These are phyloP conservation scores for Sebastes nivosus DNA, from an alignment of 2,797 vertebrate species.

Conservation along the genomic window DNA sequence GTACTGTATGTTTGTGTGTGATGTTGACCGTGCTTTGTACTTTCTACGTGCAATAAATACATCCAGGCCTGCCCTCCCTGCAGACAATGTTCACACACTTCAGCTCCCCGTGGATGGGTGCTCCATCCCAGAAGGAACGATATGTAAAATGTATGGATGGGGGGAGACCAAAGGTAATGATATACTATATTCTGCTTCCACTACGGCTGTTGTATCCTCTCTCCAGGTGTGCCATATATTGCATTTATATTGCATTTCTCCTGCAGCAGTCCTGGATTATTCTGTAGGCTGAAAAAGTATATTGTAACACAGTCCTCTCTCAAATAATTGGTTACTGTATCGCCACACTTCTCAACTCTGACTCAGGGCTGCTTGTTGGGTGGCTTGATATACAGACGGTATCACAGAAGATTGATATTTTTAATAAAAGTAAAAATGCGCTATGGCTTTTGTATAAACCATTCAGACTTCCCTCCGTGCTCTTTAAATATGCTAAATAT, in stretches of 20 bases:
- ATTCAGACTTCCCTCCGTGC: neutral
- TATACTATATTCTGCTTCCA: slow-evolving; percentile 3
- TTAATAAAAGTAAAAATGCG: neutral
- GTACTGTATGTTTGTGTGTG: neutral
- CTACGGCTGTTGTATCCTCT: slow-evolving; percentile 1
- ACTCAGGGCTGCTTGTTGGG: neutral
- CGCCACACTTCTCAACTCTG: neutral
- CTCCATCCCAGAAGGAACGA: slow-evolving; percentile 90
- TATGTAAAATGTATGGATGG: slow-evolving; percentile 97
- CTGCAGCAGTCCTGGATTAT: neutral
- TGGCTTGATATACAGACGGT: neutral
- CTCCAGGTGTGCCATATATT: slow-evolving; percentile 4
- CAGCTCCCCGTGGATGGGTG: slow-evolving; percentile 93
- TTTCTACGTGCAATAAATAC: slow-evolving; percentile 25
- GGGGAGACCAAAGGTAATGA: slow-evolving; percentile 96
- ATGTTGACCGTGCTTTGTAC: slow-evolving; percentile 11
- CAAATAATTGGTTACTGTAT: neutral
- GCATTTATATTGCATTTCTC: slow-evolving; percentile 14
- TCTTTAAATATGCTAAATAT: neutral
- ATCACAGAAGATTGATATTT: neutral
- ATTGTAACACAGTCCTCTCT: neutral
- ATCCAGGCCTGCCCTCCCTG: slow-evolving; percentile 88
- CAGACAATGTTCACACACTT: slow-evolving; percentile 89
- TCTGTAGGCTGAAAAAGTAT: neutral
- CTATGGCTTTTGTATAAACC: neutral